phyloP scores from a whole-genome alignment of 2,888 invertebrate genomes.

The Tuta absoluta region DNA sequence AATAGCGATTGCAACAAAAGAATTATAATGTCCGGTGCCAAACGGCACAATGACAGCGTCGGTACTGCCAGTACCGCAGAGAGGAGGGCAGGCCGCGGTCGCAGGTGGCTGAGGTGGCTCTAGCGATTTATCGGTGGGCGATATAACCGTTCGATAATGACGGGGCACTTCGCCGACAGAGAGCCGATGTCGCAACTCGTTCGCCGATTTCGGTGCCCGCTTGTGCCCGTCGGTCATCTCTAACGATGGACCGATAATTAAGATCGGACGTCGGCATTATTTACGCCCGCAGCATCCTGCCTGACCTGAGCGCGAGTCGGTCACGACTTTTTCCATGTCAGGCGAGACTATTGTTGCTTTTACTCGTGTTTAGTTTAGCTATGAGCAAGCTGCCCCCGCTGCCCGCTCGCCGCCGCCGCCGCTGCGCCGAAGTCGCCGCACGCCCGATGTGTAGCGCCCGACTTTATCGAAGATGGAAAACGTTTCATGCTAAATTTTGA shows the following conservation, averaged over 20 bases:
- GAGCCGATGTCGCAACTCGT: constrained; percentile 66
- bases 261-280: constrained; percentile 77
- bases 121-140: constrained; percentile 71
- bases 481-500: constrained; percentile 17
- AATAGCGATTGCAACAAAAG: constrained; percentile 74
- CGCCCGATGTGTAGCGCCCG: constrained; percentile 41
- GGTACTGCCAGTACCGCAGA: background rate
- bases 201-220: constrained; percentile 67
- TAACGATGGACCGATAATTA: constrained; percentile 80
- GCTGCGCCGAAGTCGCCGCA: constrained; percentile 24
- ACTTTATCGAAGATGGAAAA: constrained; percentile 32
- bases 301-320: constrained; percentile 68
- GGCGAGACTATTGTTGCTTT: constrained; percentile 69
- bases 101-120: constrained; percentile 75
- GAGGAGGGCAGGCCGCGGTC: constrained; percentile 38
- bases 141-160: constrained; percentile 68
- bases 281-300: constrained; percentile 76
- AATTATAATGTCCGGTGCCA: constrained; percentile 74
- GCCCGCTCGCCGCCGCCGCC: constrained; percentile 34
- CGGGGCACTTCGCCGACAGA: constrained; percentile 54
- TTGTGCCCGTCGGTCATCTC: constrained; percentile 72
- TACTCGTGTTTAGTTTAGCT: constrained; percentile 60
- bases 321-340: constrained; percentile 77
- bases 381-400: constrained; percentile 40
- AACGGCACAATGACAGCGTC: constrained; percentile 63